Percentiles rank a stretch among this genome's conserved stretches.
Evolutionary conservation across 2,113 vertebrate species (phyloP).

Genomic region (Apodemus speciosus): DNA sequence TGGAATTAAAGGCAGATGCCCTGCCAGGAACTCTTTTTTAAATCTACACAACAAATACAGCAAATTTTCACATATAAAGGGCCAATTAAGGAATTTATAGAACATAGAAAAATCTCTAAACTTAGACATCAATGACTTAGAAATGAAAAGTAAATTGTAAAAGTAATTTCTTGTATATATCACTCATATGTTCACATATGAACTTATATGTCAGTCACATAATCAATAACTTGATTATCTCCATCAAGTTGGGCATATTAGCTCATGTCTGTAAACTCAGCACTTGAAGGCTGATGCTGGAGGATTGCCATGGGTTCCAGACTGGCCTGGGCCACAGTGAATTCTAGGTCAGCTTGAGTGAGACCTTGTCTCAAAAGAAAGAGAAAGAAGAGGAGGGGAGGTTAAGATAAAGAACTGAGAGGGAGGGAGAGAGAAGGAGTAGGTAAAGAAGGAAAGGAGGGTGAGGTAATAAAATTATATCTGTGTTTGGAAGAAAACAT

Average conservation of each 20-base stretch:
- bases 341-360: not conserved
- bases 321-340: too few relatives aligned
- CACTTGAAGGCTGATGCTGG: not conserved
- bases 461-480: slow-evolving; percentile 16
- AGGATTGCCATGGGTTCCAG: not conserved
- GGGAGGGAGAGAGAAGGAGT: not conserved
- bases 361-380: not conserved
- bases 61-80: not conserved
- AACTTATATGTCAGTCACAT: not conserved
- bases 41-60: not conserved
- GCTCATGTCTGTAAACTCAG: not conserved
- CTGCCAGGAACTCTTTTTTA: not conserved
- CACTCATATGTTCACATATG: not conserved
- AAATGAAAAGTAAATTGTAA: slow-evolving; percentile 24
- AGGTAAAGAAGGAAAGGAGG: not conserved
- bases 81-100: not conserved
- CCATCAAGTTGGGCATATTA: not conserved
- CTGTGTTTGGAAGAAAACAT: slow-evolving; percentile 30
- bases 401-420: not conserved
- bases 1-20: not conserved
- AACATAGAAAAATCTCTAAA: not conserved
- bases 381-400: not conserved
- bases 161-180: not conserved
- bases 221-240: not conserved
- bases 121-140: not conserved